Evolutionary conservation across 2,888 invertebrate genomes (phyloP).

Genomic region (Synergus umbraculus): DNA sequence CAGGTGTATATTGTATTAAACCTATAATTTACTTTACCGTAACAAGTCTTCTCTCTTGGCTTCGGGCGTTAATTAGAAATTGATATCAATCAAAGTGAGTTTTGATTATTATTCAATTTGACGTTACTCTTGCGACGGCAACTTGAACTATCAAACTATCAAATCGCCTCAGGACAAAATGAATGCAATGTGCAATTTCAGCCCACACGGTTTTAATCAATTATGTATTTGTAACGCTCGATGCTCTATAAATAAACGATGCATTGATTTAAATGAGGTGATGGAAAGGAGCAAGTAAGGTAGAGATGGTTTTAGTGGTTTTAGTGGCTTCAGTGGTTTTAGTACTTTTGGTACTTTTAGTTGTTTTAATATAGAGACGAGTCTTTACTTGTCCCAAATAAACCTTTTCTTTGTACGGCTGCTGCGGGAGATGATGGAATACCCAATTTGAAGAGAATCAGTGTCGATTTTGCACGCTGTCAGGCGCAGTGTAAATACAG

Average conservation of each 20-base stretch:
- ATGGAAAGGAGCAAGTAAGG: slow-evolving; percentile 14
- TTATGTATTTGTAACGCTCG: slow-evolving; percentile 21
- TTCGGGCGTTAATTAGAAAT: slow-evolving; percentile 25
- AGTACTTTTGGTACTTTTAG: too few species aligned
- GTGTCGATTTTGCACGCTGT: slow-evolving; percentile 34
- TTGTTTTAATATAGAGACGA: too few species aligned
- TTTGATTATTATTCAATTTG: slow-evolving; percentile 26
- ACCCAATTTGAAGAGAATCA: slow-evolving; percentile 16
- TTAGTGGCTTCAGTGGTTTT: not conserved
- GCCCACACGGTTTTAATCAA: slow-evolving; percentile 7
- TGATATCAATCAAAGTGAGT: slow-evolving; percentile 22
- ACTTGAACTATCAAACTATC: not conserved
- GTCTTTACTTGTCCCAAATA: slow-evolving; percentile 10
- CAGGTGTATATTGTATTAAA: not conserved
- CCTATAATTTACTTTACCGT: slow-evolving; percentile 14
- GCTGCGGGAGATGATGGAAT: not conserved
- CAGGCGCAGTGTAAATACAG: slow-evolving; percentile 33
- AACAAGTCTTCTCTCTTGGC: slow-evolving; percentile 18
- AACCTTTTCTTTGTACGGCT: slow-evolving; percentile 14
- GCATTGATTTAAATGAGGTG: slow-evolving; percentile 20
- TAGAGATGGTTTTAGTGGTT: not conserved
- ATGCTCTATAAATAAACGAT: slow-evolving; percentile 35
- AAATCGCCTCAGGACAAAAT: not conserved
- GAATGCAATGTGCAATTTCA: slow-evolving; percentile 12
- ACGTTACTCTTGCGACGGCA: not conserved